phyloP scores from a whole-genome alignment of 2,888 invertebrate genomes.

The Mechanitis messenoides region DNA sequence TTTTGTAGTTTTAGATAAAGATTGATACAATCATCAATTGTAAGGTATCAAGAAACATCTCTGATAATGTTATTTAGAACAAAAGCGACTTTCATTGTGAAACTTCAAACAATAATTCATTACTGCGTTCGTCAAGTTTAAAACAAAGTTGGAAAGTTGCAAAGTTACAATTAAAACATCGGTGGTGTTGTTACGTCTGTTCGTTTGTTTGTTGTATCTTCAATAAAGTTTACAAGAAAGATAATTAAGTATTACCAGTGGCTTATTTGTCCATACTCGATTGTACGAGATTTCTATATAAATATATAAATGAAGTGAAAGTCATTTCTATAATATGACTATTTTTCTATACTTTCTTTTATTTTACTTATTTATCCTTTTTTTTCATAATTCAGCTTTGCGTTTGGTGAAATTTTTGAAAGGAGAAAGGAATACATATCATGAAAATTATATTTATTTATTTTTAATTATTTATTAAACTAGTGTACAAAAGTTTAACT shows the following conservation, averaged over 20 bases:
- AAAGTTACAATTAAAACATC: slow-evolving; percentile 47
- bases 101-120: slow-evolving; percentile 31
- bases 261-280: slow-evolving; percentile 8
- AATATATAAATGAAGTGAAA: neutral
- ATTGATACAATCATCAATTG: too few species aligned
- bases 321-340: too few species aligned
- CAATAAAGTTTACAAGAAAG: slow-evolving; percentile 20
- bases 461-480: too few species aligned
- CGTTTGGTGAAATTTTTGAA: too few species aligned
- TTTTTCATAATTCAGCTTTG: too few species aligned
- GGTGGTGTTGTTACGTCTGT: slow-evolving; percentile 26
- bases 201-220: slow-evolving; percentile 32
- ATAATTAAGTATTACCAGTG: slow-evolving; percentile 13
- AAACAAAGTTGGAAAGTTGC: slow-evolving; percentile 33
- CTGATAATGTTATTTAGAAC: slow-evolving; percentile 6
- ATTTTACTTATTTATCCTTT: too few species aligned
- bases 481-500: too few species aligned
- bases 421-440: too few species aligned
- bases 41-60: neutral
- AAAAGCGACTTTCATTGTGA: slow-evolving; percentile 16
- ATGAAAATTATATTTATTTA: too few species aligned
- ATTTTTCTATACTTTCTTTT: too few species aligned
- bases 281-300: neutral
- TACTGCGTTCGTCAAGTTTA: slow-evolving; percentile 31
- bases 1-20: slow-evolving; percentile 3